Conservation (phyloP, 2,888 invertebrate species). For the Aproaerema taeniolella region DNA sequence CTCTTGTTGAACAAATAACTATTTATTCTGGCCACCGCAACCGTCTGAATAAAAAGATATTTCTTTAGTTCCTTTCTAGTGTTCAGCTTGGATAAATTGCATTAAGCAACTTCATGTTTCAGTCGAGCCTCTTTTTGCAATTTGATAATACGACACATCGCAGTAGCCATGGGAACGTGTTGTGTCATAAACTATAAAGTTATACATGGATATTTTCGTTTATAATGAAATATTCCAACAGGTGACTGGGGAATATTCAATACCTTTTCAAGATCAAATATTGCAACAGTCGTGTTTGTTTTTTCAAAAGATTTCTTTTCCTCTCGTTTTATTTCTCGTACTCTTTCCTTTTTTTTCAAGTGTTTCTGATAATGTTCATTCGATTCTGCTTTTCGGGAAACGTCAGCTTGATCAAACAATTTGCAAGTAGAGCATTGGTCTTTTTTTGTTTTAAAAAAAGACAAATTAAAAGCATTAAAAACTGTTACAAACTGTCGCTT, state of each 20-base stretch:
- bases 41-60: slow-evolving; percentile 15
- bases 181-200: slow-evolving; percentile 25
- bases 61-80: neutral
- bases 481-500: slow-evolving; percentile 21
- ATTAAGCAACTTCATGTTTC: slow-evolving; percentile 22
- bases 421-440: slow-evolving; percentile 17
- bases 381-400: neutral
- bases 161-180: slow-evolving; percentile 18
- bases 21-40: slow-evolving; percentile 15
- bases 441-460: slow-evolving; percentile 27
- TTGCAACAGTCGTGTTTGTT: slow-evolving; percentile 13
- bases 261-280: slow-evolving; percentile 27
- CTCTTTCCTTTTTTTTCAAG: slow-evolving; percentile 20
- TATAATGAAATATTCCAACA: slow-evolving; percentile 26
- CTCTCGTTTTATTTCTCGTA: slow-evolving; percentile 24
- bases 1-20: too few relatives aligned
- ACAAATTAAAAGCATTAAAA: slow-evolving; percentile 28
- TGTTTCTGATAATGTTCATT: neutral
- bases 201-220: slow-evolving; percentile 22
- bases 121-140: slow-evolving; percentile 20
- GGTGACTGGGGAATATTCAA: slow-evolving; percentile 25
- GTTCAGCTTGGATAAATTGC: slow-evolving; percentile 14
- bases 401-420: neutral
- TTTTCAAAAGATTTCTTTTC: slow-evolving; percentile 17
- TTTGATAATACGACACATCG: slow-evolving; percentile 22